phyloP scores from a whole-genome alignment of 1,140 invertebrate species.

The Octopus sinensis region DNA sequence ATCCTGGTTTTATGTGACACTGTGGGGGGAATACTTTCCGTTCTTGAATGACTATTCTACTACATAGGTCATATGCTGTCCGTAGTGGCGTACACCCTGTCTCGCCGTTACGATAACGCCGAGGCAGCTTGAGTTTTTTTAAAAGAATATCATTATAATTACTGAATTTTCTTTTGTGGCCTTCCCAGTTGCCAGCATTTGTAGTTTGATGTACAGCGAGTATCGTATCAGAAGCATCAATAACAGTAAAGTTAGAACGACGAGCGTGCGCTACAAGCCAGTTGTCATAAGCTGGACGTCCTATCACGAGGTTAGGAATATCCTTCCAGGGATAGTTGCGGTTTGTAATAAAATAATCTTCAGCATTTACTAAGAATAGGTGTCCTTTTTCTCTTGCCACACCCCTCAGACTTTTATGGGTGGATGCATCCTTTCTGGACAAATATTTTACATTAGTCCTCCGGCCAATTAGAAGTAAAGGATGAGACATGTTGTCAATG shows the following conservation, averaged over 20 bases:
- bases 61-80: not conserved
- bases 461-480: slow-evolving; percentile 25
- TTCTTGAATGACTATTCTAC: not conserved
- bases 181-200: slow-evolving; percentile 24
- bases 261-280: slow-evolving; percentile 29
- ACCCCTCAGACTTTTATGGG: slow-evolving; percentile 20
- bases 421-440: slow-evolving; percentile 19
- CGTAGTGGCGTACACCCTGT: slow-evolving; percentile 1
- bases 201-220: slow-evolving; percentile 36
- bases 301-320: slow-evolving; percentile 30
- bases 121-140: slow-evolving; percentile 4
- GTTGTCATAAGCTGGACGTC: slow-evolving; percentile 33
- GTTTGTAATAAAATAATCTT: slow-evolving; percentile 36
- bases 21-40: not conserved
- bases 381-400: slow-evolving; percentile 19
- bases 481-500: not conserved
- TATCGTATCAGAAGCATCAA: slow-evolving; percentile 31
- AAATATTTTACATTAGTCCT: slow-evolving; percentile 29
- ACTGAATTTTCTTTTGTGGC: slow-evolving; percentile 18
- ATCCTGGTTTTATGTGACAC: not conserved
- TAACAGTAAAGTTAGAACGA: slow-evolving; percentile 18
- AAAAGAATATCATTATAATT: slow-evolving; percentile 26
- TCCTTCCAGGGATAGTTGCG: slow-evolving; percentile 33
- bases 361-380: slow-evolving; percentile 29
- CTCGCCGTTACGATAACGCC: slow-evolving; percentile 4